Evolutionary conservation across 2,113 vertebrate genomes (phyloP), one percentile per base, ranked within the genome.

Genomic region (Podarcis muralis): DNA sequence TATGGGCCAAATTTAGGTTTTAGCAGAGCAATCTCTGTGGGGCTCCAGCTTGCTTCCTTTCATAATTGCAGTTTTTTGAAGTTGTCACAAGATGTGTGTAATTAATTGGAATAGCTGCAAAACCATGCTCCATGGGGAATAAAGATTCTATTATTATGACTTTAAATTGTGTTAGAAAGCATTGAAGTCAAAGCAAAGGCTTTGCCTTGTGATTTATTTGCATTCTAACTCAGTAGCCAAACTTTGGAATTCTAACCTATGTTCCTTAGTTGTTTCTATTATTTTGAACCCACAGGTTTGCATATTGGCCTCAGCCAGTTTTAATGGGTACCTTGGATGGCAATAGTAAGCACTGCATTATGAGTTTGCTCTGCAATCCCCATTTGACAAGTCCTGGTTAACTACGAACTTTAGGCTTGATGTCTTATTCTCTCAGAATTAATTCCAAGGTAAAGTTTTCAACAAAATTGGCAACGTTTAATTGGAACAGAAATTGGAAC

Each of bases 41-140:
- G 59, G 68, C 88, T 94, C 93, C 88, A 84, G 69, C 93, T 83
- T 87, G 91, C 88, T 84, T 96, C 88, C 83, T 93, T 95, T 95
- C 88, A 93, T 76, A 93, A 86, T 88, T 88, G 86, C 43, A 91
- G 87, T 77, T 95, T 85, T 96, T 95, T 89, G 88, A 94, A 95
- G 91, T 93, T 94, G 89, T 93, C 84, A 88, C 88, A 94, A 92
- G 90, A 95, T 94, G 91, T 92, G 87, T 91, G 93, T 91, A 96
- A 96, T 95, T 95, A 95, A 89, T 90, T 95, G 87, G 93, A 94
- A 88, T 78, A 95, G 90, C 93, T 93, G n/a, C 90, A 84, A 95
- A 97, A 95, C 92, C 94, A 91, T 90, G 91, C 89, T 92, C 91
- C 86, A 37, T 71, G 40, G 43, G 77, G 85, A 90, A 90, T 95